Conservation (phyloP, 92 coral and sea anemone genomes). For the Epizoanthus illoricatus region DNA sequence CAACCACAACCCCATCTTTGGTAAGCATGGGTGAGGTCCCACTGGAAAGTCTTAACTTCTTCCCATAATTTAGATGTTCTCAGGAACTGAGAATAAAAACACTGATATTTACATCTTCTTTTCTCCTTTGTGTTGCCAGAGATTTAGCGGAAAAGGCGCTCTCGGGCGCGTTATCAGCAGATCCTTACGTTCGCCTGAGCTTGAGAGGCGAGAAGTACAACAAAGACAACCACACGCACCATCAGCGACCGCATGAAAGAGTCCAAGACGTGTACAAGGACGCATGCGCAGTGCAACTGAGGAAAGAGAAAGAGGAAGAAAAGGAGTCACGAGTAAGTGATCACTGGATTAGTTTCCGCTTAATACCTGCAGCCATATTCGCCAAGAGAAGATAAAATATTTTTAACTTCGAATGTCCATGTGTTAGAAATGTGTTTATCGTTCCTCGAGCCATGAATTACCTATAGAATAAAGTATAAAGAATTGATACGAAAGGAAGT, state of each 20-base stretch:
- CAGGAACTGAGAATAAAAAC: conserved; percentile 24
- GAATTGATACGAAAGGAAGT: too few species aligned
- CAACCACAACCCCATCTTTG: too few species aligned
- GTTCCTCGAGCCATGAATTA: too few species aligned
- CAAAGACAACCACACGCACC: conserved; percentile 28
- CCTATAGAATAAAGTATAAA: too few species aligned
- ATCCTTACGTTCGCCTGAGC: conserved; percentile 70
- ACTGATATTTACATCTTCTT: conserved; percentile 64
- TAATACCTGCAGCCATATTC: too few species aligned
- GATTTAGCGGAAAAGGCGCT: conserved; percentile 51
- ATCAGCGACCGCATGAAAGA: conserved; percentile 9
- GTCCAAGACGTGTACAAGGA: conserved; percentile 33
- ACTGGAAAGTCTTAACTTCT: neutral
- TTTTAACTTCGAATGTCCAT: too few species aligned
- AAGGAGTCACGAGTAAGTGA: conserved; percentile 27
- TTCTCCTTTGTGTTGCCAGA: conserved; percentile 15
- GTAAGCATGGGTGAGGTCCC: neutral
- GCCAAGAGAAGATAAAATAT: too few species aligned
- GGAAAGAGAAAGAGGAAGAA: conserved; percentile 25
- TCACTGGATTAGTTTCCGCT: neutral
- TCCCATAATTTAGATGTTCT: neutral
- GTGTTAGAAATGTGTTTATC: too few species aligned
- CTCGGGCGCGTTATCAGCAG: conserved; percentile 49
- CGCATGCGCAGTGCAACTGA: conserved; percentile 17
- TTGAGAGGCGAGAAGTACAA: conserved; percentile 50